Percentiles rank a stretch among this genome's conserved stretches.
phyloP scores from a whole-genome alignment of 2,113 vertebrate genomes.

The Tympanuchus pallidicinctus region DNA sequence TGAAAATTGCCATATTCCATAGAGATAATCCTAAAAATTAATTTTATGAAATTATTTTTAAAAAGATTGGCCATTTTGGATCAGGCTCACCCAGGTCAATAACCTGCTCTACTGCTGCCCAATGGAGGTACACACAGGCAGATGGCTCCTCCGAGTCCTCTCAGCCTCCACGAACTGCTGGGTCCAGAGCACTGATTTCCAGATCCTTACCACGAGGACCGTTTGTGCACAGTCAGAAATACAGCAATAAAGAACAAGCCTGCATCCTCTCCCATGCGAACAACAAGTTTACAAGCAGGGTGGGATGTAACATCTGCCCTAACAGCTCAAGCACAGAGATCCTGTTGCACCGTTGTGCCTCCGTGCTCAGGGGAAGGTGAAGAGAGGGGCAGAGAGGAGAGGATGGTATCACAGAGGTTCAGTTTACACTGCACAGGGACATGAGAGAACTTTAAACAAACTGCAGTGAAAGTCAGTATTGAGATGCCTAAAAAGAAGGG shows the following conservation, averaged over 20 bases:
- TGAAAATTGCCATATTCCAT: not conserved
- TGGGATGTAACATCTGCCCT: not conserved
- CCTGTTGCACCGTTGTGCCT: accelerated
- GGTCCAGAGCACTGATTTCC: not conserved
- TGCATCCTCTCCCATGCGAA: not conserved
- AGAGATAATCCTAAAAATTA: not conserved
- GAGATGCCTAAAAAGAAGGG: not conserved
- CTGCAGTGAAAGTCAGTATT: not conserved
- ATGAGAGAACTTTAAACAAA: not conserved
- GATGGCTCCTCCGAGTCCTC: accelerated
- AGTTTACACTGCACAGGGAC: not conserved
- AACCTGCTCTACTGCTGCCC: not conserved
- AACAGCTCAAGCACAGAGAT: not conserved
- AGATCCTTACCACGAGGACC: not conserved
- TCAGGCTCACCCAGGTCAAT: not conserved
- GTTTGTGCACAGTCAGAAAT: not conserved
- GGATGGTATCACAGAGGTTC: not conserved
- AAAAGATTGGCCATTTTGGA: not conserved
- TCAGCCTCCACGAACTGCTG: not conserved
- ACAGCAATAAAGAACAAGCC: not conserved
- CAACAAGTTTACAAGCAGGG: accelerated
- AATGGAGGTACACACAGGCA: not conserved
- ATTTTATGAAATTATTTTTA: not conserved
- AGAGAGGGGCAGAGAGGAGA: not conserved
- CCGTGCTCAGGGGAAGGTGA: not conserved